Base-by-base conservation (phyloP, 2,113 vertebrate genomes). In the Cheilinus undulatus region DNA sequence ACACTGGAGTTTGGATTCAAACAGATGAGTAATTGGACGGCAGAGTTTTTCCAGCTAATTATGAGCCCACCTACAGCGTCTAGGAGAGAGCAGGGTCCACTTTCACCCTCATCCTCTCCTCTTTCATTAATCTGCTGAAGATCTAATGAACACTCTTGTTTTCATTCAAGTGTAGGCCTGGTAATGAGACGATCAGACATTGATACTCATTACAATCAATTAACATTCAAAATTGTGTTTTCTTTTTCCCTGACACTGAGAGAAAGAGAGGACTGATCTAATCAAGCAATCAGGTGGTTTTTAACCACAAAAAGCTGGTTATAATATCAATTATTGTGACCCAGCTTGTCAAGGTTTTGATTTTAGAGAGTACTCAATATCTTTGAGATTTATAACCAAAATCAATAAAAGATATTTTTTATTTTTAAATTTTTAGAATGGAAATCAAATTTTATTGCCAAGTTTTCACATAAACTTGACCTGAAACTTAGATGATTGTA, bases 141-240 rank as follows among this genome's bases (percentile, higher is more conserved):
- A 54, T 53, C 32, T 53, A 40, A 64, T 15, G 38, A 62, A 34
- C 10, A 0, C 27, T 11, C 36, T 48, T 49, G n/a, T 24, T 67
- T 45, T 59, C 45, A 19, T 69, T 52, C 26, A 5, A 3, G 26
- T 34, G 57, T 59, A 42, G 52, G 63, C 13, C 30, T 45, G 30
- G 73, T 80, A 52, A 58, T 48, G n/a, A 69, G 38, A 62, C 40
- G 64, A 51, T 67, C 61, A 43, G 45, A 46, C 45, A 15, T 45
- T 78, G 38, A 76, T 38, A 38, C 49, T 77, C 77, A 42, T 81
- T 73, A 62, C 12, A 32, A 69, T 57, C 66, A 34, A 45, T 70
- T 69, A 61, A 28, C 26, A 32, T 23, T 59, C 46, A 27, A 40
- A 30, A 52, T 2, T 4, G 17, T 19, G 5, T 30, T 30, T 4